Evolutionary conservation across 2,113 vertebrate genomes (phyloP).

Genomic region (Uria lomvia): DNA sequence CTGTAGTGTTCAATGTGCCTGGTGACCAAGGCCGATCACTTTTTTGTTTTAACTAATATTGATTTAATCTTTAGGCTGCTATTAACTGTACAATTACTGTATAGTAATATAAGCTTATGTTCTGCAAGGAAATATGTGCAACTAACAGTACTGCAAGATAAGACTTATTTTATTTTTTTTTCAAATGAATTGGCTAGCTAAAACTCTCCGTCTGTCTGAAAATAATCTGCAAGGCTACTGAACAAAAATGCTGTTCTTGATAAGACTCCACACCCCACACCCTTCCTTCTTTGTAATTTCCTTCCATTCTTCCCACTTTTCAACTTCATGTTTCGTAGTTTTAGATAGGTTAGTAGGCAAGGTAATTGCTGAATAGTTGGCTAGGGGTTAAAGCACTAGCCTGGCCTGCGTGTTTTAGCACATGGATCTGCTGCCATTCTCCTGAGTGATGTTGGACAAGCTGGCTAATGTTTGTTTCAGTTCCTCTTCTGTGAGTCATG

Average conservation of each 20-base stretch:
- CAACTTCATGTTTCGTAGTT: not conserved
- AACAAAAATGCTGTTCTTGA: not conserved
- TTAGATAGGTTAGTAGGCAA: not conserved
- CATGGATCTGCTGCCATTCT: not conserved
- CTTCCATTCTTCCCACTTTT: conserved; percentile 39
- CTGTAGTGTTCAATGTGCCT: not conserved
- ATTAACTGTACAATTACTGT: not conserved
- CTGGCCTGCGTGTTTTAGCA: not conserved
- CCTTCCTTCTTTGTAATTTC: conserved; percentile 33
- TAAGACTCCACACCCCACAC: not conserved
- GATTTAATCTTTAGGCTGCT: not conserved
- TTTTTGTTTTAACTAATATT: not conserved
- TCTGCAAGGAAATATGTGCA: not conserved
- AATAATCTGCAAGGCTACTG: not conserved
- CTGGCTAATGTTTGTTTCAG: not conserved
- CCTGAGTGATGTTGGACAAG: not conserved
- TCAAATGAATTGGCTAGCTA: not conserved
- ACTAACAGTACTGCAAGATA: not conserved
- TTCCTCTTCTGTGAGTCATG: not conserved
- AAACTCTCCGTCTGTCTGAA: not conserved
- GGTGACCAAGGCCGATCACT: not conserved
- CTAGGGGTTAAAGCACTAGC: not conserved
- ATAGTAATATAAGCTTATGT: not conserved
- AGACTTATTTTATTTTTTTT: not conserved
- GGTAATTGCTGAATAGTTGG: not conserved